These are phyloP conservation scores for Melipona beecheii DNA, from an alignment of 2,888 invertebrate genomes.

Conservation along the genomic window DNA sequence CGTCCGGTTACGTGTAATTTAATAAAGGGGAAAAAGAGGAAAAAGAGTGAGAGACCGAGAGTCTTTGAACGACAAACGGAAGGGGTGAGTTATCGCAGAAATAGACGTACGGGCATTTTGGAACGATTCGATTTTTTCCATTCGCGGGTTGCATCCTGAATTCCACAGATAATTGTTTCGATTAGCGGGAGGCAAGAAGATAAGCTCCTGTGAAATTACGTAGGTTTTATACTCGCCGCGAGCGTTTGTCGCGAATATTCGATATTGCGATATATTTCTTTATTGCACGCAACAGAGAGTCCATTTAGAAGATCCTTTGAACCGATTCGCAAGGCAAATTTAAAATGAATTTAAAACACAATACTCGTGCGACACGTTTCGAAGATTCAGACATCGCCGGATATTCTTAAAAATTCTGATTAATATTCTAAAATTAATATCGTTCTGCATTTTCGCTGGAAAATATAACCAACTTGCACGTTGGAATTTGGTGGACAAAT, in stretches of 20 bases:
- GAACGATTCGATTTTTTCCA: conserved; percentile 22
- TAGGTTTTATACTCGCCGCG: neutral
- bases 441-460: neutral
- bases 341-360: too few species aligned
- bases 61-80: neutral
- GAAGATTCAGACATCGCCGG: too few species aligned
- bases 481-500: fast-evolving
- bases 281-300: too few species aligned
- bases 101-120: neutral
- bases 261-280: neutral
- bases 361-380: too few species aligned
- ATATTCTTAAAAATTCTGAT: too few species aligned
- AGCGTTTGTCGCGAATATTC: neutral
- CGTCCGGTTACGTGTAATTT: neutral
- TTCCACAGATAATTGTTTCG: conserved; percentile 8
- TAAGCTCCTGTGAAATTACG: conserved; percentile 8
- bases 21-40: neutral
- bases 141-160: conserved; percentile 1
- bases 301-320: too few species aligned
- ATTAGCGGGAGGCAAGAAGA: conserved; percentile 38
- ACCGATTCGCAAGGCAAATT: too few species aligned
- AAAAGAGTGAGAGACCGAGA: neutral
- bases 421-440: too few species aligned
- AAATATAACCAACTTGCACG: neutral
- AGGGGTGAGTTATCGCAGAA: neutral